These are phyloP conservation scores for Apodemia mormo DNA, from an alignment of 2,888 invertebrate genomes.

Conservation along the genomic window DNA sequence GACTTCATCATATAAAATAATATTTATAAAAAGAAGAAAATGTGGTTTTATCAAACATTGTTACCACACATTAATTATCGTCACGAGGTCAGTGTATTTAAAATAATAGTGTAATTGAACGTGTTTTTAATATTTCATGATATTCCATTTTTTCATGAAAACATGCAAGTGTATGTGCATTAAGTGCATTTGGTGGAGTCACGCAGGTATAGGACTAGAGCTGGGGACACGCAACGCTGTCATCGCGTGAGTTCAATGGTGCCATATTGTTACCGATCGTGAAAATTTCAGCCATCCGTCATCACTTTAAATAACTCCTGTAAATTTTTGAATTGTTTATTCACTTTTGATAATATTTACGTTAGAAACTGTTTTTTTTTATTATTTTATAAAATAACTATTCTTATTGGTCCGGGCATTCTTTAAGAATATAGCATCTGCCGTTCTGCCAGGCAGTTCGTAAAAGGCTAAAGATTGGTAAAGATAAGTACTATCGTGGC, in stretches of 20 bases:
- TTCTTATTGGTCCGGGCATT: too few relatives aligned
- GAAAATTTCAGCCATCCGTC: slow-evolving; percentile 37
- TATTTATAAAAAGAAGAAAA: too few relatives aligned
- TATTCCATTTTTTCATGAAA: slow-evolving; percentile 37
- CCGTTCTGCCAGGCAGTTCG: too few relatives aligned
- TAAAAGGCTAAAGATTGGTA: too few relatives aligned
- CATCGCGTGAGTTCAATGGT: slow-evolving; percentile 41
- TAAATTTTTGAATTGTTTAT: not conserved
- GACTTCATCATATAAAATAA: too few relatives aligned
- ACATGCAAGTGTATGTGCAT: slow-evolving; percentile 34
- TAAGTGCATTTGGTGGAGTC: slow-evolving; percentile 45
- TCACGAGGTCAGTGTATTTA: not conserved
- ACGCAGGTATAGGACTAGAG: slow-evolving; percentile 37
- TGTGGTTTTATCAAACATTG: too few relatives aligned
- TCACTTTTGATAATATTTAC: too few relatives aligned
- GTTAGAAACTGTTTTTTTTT: too few relatives aligned
- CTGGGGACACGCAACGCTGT: slow-evolving; percentile 51
- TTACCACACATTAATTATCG: not conserved
- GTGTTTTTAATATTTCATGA: slow-evolving; percentile 23
- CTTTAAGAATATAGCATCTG: too few relatives aligned
- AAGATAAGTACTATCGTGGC: too few relatives aligned
- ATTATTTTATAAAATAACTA: too few relatives aligned
- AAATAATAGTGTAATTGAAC: slow-evolving; percentile 21
- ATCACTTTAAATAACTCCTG: not conserved
- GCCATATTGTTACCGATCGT: slow-evolving; percentile 43